Evolutionary conservation across 1,140 invertebrate genomes (phyloP), one percentile per base, ranked within the genome.

Genomic region (Hypothenemus hampei): DNA sequence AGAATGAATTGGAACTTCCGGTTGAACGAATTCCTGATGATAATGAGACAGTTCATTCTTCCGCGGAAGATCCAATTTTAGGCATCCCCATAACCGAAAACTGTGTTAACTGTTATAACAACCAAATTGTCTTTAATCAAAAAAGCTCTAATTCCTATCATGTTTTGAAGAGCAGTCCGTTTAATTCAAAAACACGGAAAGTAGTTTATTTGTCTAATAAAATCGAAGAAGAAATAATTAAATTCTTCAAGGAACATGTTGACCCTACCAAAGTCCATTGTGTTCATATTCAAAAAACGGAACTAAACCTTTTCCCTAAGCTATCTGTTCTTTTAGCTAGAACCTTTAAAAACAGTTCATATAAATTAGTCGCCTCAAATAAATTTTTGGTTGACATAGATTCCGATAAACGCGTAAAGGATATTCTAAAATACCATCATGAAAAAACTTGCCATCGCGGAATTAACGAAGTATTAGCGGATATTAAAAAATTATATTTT

Each of bases 401-500:
- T 26, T 4, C 7, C 18, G 23, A 45, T 5, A 7, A 45, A 23
- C 6, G 10, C 23, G 8, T 4, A 13, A 24, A 45, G 29, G 21
- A 41, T 7, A 6, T 44, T 22, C 24, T 40, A 33, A 43, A 39
- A 11, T 58, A 52, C 39, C 41, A 58, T 29, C 15, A 46, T 18
- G 33, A 24, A 11, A 35, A 57, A 35, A 57, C 36, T 10, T 39
- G 40, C 23, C 53, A 56, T 31, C 18, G 46, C 7, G 53, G 45
- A 11, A 56, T 56, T 7, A 19, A 40, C 11, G 45, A 56, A 29
- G 50, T 22, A 11, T 16, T 31, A 55, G 3, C 15, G 18, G 33
- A 53, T 55, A 48, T 29, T 13, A 55, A n/a, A n/a, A n/a, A n/a
- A n/a, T n/a, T n/a, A 40, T 43, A 57, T 31, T 57, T 24, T 16